These are phyloP conservation scores for Talpa occidentalis DNA, from an alignment of 2,113 vertebrate genomes.

Conservation along the genomic window DNA sequence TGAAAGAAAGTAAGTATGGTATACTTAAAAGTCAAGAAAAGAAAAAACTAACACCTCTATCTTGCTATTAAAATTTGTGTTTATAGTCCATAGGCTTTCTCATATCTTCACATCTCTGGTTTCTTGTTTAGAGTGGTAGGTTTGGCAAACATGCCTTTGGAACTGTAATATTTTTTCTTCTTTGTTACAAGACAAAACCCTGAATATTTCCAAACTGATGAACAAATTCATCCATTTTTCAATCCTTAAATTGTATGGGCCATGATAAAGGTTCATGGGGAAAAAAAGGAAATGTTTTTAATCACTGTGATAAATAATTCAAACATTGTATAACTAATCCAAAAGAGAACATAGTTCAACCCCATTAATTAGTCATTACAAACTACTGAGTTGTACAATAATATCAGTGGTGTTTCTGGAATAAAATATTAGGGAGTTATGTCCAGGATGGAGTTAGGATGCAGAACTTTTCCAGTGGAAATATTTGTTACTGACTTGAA, in stretches of 20 bases:
- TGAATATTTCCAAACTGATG: constrained; percentile 27
- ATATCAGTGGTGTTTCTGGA: constrained; percentile 69
- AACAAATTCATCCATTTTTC: constrained; percentile 41
- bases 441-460: constrained; percentile 39
- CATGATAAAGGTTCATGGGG: constrained; percentile 35
- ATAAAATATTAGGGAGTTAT: constrained; percentile 76
- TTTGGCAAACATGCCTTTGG: constrained; percentile 11
- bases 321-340: constrained; percentile 75
- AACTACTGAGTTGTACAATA: constrained; percentile 73
- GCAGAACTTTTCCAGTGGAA: constrained; percentile 59
- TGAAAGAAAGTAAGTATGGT: constrained; percentile 8
- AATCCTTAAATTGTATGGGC: constrained; percentile 43
- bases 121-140: neutral
- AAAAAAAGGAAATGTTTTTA: neutral
- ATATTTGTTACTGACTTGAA: constrained; percentile 72
- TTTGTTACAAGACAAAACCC: neutral
- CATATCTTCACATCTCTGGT: neutral
- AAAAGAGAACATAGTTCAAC: constrained; percentile 78
- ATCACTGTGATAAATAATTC: constrained; percentile 76
- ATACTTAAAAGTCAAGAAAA: constrained; percentile 33
- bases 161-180: neutral
- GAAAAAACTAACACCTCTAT: neutral
- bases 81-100: neutral
- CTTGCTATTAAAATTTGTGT: neutral
- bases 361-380: constrained; percentile 80